Evolutionary conservation across 35 echinoderm and acorn worm genomes (phyloP), one percentile per base, ranked within the genome.

Genomic region (Hemicentrotus pulcherrimus): DNA sequence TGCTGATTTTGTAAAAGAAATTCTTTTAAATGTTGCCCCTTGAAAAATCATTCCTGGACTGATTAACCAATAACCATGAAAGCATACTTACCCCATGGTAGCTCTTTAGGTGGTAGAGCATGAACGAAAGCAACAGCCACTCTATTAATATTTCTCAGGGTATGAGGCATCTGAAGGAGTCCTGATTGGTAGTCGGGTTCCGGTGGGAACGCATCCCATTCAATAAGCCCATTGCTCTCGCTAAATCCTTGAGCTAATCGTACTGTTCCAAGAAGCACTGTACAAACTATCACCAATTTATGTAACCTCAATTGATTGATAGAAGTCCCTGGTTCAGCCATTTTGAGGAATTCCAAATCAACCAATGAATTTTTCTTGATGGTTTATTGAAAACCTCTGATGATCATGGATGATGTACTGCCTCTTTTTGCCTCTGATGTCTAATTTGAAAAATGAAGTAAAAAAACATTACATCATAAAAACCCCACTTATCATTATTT

Each of bases 71-170:
- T 41, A 41, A 41, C 35, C 35, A 41, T 41, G 35, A 41, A 78
- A 6, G 19, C 0, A 78, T n/a, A 78, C 95, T 92, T 88, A 96
- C 95, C 86, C 92, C 92, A 96, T 94, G 95, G 95, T 47, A 96
- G 48, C 10, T 96, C 92, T 28, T 96, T 94, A 32, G 95, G 95
- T 86, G 95, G 85, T 1, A 96, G 47, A 4, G 92, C 92, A 32
- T 96, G 92, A 19, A 96, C 94, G 16, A 96, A 96, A 3, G 71
- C 95, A 0, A 92, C 86, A 8, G 95, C 95, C 1, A 94, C 45
- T 45, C 28, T 47, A 61, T 94, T 94, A 55, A 96, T 32, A 30
- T 46, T 28, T 15, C 47, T 88, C 15, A 94, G 24, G 7, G 95
- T 31, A 18, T 59, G 48, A 19, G 46, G 46, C 46, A 86, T 46